Conservation (phyloP, 2,797 vertebrate species). For the Sebastes hopkinsi region DNA sequence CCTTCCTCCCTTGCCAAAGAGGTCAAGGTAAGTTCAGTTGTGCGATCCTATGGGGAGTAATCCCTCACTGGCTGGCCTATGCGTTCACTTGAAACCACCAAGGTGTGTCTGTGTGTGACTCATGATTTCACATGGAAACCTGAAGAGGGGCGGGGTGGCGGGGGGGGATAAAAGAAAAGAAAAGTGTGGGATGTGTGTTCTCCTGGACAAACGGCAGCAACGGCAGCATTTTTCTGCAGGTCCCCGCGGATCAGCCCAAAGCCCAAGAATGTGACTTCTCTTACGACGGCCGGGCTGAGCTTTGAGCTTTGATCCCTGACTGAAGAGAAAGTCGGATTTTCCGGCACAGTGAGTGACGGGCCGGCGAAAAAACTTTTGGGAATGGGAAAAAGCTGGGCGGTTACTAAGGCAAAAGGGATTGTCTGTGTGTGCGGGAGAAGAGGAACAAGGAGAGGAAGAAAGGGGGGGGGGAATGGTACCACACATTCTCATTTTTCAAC, state of each 20-base stretch:
- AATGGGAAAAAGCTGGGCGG: constrained; percentile 51
- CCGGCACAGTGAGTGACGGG: constrained; percentile 72
- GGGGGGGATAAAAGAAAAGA: not conserved
- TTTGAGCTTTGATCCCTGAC: constrained; percentile 70
- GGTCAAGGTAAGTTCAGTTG: constrained; percentile 64
- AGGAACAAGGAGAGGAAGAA: not conserved
- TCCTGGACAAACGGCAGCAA: constrained; percentile 31
- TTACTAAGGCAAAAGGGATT: constrained; percentile 58
- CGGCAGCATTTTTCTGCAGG: constrained; percentile 16
- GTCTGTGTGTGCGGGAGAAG: constrained; percentile 10
- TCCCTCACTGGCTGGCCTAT: constrained; percentile 24
- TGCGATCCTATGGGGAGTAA: constrained; percentile 39
- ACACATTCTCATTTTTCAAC: constrained; percentile 50
- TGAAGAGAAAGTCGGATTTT: constrained; percentile 77
- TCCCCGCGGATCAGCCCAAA: constrained; percentile 54
- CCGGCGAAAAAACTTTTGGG: constrained; percentile 36
- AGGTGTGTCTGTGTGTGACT: constrained; percentile 47
- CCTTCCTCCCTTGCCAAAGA: constrained; percentile 30
- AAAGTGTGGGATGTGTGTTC: not conserved
- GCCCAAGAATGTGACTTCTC: constrained; percentile 70
- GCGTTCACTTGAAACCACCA: constrained; percentile 24
- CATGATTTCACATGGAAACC: constrained; percentile 37
- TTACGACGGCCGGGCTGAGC: constrained; percentile 42
- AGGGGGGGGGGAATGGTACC: not conserved
- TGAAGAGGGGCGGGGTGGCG: not conserved